A percentile compares a stretch with the other conserved stretches of the same genome.
phyloP scores from a whole-genome alignment of 2,888 invertebrate species.

The Philereme transversata region DNA sequence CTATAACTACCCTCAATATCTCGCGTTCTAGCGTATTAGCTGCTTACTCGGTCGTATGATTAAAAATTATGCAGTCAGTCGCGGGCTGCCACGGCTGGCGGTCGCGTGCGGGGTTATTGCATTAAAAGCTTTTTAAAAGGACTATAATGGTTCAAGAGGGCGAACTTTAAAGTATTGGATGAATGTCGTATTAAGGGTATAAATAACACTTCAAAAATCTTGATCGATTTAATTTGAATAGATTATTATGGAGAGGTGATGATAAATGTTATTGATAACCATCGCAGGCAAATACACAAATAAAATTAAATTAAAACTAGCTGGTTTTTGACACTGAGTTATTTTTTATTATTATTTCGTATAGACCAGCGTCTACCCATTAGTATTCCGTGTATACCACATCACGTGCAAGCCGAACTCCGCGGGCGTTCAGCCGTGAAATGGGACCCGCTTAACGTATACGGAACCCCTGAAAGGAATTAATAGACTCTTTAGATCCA shows the following conservation, averaged over 20 bases:
- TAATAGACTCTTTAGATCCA: slow-evolving; percentile 35
- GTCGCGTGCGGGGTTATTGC: slow-evolving; percentile 66
- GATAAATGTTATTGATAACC: slow-evolving; percentile 2
- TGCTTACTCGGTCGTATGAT: slow-evolving; percentile 81
- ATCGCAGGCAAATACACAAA: too few species aligned
- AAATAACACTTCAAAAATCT: neutral
- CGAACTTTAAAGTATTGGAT: slow-evolving; percentile 27
- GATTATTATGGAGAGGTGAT: neutral
- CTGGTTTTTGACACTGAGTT: too few species aligned
- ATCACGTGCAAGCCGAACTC: slow-evolving; percentile 29
- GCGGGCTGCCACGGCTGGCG: slow-evolving; percentile 51
- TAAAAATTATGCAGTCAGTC: slow-evolving; percentile 79
- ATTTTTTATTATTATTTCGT: too few species aligned
- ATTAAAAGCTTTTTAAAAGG: slow-evolving; percentile 72
- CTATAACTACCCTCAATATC: slow-evolving; percentile 63
- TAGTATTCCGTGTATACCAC: slow-evolving; percentile 15
- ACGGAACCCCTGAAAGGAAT: slow-evolving; percentile 38
- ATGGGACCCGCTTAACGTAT: slow-evolving; percentile 44
- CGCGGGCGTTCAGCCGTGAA: slow-evolving; percentile 40
- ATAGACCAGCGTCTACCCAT: neutral
- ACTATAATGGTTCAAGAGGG: slow-evolving; percentile 49
- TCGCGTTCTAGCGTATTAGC: slow-evolving; percentile 79
- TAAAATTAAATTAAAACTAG: too few species aligned
- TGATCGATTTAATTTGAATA: neutral
- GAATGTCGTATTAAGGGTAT: slow-evolving; percentile 23